Evolutionary conservation across 2,888 invertebrate species (phyloP).

Genomic region (Oasisia sp.): DNA sequence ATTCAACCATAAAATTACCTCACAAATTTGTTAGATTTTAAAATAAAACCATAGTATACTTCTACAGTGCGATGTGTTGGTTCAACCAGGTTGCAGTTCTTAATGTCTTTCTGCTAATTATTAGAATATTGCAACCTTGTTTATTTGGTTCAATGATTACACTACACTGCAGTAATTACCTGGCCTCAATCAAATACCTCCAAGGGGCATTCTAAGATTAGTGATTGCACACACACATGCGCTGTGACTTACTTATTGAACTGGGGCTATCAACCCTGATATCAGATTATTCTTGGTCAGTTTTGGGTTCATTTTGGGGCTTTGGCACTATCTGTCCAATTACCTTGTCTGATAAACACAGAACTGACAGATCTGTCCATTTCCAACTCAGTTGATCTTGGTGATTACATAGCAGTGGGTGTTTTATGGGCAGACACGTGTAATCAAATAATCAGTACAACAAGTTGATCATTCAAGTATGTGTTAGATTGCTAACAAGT

Average conservation of each 20-base stretch:
- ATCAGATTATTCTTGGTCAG: not conserved
- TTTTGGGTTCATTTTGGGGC: not conserved
- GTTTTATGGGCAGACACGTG: not conserved
- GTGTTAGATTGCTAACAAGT: conserved; percentile 6
- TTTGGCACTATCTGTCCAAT: conserved; percentile 3
- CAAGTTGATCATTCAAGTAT: not conserved
- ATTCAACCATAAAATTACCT: too few species aligned
- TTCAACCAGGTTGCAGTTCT: too few species aligned
- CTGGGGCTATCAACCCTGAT: conserved; percentile 1
- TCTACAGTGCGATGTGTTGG: too few species aligned
- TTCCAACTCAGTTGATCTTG: not conserved
- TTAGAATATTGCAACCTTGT: not conserved
- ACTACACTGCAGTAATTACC: not conserved
- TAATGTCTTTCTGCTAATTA: not conserved
- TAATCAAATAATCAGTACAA: not conserved
- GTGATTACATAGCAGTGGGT: not conserved
- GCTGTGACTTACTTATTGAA: not conserved
- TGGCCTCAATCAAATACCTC: not conserved
- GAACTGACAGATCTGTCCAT: not conserved
- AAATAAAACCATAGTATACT: too few species aligned
- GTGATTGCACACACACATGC: not conserved
- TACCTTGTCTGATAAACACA: not conserved
- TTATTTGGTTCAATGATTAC: not conserved
- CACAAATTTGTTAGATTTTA: too few species aligned
- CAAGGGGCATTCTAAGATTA: not conserved